Conservation (phyloP, 2,888 invertebrate genomes). For the Seira sanloemensis region DNA sequence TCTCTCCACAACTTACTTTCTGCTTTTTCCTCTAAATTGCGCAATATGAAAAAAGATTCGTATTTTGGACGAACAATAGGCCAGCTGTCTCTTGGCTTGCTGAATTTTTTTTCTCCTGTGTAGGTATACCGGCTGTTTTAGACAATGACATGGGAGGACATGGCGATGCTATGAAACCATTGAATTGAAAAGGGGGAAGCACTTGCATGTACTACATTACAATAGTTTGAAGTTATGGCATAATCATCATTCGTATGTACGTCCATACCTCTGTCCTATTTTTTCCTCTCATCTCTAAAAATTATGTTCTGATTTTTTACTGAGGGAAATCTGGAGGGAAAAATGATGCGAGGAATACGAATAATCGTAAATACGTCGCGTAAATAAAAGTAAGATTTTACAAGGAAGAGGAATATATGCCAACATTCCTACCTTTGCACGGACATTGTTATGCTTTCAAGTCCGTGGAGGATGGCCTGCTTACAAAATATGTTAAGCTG, state of each 20-base stretch:
- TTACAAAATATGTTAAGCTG: constrained; percentile 49
- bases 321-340: constrained; percentile 38
- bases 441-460: constrained; percentile 19
- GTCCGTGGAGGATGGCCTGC: constrained; percentile 37
- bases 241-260: constrained; percentile 2
- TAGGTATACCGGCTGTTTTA: not conserved
- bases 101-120: too few relatives aligned
- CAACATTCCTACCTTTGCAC: constrained; percentile 1
- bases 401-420: constrained; percentile 15
- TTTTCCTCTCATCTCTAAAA: constrained; percentile 12
- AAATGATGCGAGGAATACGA: constrained; percentile 49
- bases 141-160: not conserved
- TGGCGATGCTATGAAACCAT: not conserved
- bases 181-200: not conserved
- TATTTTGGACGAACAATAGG: not conserved
- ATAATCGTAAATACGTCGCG: constrained; percentile 15
- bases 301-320: constrained; percentile 26
- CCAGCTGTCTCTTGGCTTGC: not conserved
- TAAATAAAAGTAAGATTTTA: constrained; percentile 18
- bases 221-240: not conserved
- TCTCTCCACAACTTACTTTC: not conserved
- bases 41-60: not conserved
- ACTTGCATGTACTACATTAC: not conserved
- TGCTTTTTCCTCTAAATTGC: not conserved
- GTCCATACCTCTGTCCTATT: constrained; percentile 12